Conservation (phyloP, 2,113 vertebrate genomes). For the Callopanchax toddi region DNA sequence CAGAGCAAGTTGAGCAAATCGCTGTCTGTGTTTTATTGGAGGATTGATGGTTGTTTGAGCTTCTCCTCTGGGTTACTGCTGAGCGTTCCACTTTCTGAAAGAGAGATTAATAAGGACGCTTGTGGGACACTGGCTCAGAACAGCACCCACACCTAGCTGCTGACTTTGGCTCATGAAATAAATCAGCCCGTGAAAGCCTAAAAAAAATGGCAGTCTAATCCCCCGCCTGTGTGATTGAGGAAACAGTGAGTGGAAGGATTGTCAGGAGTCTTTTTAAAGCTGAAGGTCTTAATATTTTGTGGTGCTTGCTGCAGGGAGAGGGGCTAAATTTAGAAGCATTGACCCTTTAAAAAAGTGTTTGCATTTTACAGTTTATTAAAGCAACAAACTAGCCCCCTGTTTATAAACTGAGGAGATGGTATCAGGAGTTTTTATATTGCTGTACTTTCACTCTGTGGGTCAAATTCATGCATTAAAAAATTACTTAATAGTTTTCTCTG, state of each 20-base stretch:
- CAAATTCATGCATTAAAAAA: no score
- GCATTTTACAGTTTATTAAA: constrained; percentile 44
- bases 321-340: constrained; percentile 27
- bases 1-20: constrained; percentile 59
- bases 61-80: constrained; percentile 67
- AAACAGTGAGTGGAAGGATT: constrained; percentile 38
- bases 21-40: constrained; percentile 51
- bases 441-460: no score
- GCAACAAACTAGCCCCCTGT: constrained; percentile 2
- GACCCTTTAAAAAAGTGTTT: constrained; percentile 34
- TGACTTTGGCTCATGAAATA: constrained; percentile 52
- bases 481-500: no score
- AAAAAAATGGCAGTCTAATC: constrained; percentile 48
- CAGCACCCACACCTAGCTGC: constrained; percentile 51
- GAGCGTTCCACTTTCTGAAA: constrained; percentile 63
- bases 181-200: constrained; percentile 50
- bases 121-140: constrained; percentile 39
- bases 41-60: constrained; percentile 68
- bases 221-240: constrained; percentile 49
- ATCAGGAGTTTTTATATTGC: no score
- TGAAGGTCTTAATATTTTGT: constrained; percentile 32
- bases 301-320: constrained; percentile 3
- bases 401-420: no score
- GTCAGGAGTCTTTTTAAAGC: constrained; percentile 43
- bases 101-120: constrained; percentile 64